Evolutionary conservation across 2,113 vertebrate genomes (phyloP).

Genomic region (Melanerpes formicivorus): DNA sequence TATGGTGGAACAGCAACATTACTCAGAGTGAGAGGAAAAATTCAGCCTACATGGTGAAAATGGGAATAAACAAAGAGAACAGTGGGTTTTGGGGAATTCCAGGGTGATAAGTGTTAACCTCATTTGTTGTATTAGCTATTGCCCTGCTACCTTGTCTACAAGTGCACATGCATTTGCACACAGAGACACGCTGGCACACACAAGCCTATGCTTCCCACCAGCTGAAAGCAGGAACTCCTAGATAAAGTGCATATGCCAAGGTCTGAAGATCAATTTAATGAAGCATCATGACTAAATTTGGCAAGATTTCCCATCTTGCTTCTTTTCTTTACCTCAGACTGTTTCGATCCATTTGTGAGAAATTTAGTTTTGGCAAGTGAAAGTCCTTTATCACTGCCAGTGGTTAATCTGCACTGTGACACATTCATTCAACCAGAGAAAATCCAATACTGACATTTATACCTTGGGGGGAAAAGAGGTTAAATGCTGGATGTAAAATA

Average conservation of each 20-base stretch:
- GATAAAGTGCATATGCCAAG: neutral
- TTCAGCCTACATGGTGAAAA: neutral
- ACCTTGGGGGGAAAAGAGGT: conserved; percentile 66
- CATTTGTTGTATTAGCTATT: neutral
- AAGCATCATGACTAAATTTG: conserved; percentile 65
- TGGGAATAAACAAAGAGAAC: neutral
- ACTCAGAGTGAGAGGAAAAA: neutral
- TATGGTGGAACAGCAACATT: neutral
- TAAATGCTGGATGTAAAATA: conserved; percentile 67
- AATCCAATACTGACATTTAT: conserved; percentile 80
- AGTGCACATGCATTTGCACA: neutral
- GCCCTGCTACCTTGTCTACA: neutral
- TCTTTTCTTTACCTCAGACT: conserved; percentile 65
- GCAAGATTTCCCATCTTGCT: conserved; percentile 30
- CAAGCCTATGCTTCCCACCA: neutral
- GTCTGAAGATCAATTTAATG: conserved; percentile 60
- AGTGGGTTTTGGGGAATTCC: neutral
- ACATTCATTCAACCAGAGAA: conserved; percentile 74
- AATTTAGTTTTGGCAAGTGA: conserved; percentile 75
- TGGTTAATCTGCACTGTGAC: conserved; percentile 76
- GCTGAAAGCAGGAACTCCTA: neutral
- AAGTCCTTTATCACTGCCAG: conserved; percentile 73
- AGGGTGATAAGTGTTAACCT: neutral
- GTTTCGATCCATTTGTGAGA: conserved; percentile 73
- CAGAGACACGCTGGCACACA: neutral